Evolutionary conservation across 2,113 vertebrate species (phyloP).

Genomic region (Cavia aperea): DNA sequence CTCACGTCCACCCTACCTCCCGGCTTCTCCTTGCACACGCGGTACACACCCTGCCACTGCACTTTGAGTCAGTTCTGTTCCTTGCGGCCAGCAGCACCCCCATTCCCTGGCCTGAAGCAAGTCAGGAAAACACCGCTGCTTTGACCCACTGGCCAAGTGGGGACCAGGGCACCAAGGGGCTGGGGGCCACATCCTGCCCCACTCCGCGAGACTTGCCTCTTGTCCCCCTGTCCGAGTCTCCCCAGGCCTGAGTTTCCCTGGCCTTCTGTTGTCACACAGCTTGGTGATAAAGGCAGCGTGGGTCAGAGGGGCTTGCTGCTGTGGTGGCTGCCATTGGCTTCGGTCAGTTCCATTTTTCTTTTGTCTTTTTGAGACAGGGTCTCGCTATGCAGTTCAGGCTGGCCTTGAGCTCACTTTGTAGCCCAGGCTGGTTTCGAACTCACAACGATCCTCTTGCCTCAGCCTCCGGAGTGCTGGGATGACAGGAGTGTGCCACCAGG

Average conservation of each 20-base stretch:
- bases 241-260: background rate
- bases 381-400: no score
- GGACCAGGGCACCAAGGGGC: background rate
- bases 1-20: background rate
- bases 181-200: background rate
- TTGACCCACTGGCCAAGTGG: accelerated
- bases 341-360: background rate
- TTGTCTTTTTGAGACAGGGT: background rate
- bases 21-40: background rate
- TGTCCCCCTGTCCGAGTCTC: background rate
- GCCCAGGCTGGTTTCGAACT: no score
- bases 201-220: background rate
- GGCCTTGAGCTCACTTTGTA: no score
- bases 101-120: accelerated
- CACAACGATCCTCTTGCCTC: no score
- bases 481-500: no score
- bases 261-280: background rate
- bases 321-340: background rate
- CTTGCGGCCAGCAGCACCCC: accelerated
- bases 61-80: background rate
- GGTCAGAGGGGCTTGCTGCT: background rate
- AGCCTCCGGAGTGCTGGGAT: no score
- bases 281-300: accelerated
- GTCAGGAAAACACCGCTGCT: background rate
- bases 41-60: accelerated